These are phyloP conservation scores for Epicauta chinensis DNA, from an alignment of 1,140 invertebrate species.

Conservation along the genomic window DNA sequence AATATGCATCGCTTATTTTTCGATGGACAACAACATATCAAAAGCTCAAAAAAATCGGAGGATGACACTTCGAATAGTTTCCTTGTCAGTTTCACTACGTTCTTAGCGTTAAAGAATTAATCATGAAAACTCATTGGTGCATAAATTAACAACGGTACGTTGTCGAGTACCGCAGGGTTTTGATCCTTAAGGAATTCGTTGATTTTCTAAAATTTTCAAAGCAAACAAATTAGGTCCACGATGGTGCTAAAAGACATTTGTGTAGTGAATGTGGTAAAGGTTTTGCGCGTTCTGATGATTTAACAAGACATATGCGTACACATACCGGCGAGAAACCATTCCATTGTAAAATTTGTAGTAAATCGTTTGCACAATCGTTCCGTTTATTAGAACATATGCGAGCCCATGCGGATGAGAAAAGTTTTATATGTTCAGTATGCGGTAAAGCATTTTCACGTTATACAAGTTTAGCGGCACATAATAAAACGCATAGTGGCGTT, in stretches of 20 bases:
- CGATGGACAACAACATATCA: too few species aligned
- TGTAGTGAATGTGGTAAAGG: constrained; percentile 54
- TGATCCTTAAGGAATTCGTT: too few species aligned
- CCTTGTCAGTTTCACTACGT: too few species aligned
- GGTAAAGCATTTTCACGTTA: constrained; percentile 43
- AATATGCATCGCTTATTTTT: too few species aligned
- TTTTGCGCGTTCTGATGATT: constrained; percentile 44
- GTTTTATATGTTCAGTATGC: constrained; percentile 53
- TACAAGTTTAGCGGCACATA: constrained; percentile 40
- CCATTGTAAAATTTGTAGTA: constrained; percentile 51
- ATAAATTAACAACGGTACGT: too few species aligned
- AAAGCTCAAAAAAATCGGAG: too few species aligned
- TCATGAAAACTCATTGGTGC: too few species aligned
- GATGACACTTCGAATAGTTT: too few species aligned
- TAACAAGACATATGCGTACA: constrained; percentile 48
- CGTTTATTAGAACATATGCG: constrained; percentile 55
- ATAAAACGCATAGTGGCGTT: constrained; percentile 40
- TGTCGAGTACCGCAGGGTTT: too few species aligned
- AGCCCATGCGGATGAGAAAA: constrained; percentile 56
- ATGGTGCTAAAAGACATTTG: constrained; percentile 51
- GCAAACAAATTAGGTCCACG: constrained; percentile 24
- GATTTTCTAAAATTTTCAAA: constrained; percentile 1
- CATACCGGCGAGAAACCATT: constrained; percentile 55
- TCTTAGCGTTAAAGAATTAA: too few species aligned
- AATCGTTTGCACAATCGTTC: constrained; percentile 38